Percentiles rank a stretch among this genome's conserved stretches.
Evolutionary conservation across 2,888 invertebrate species (phyloP).

Genomic region (Aphidius colemani): DNA sequence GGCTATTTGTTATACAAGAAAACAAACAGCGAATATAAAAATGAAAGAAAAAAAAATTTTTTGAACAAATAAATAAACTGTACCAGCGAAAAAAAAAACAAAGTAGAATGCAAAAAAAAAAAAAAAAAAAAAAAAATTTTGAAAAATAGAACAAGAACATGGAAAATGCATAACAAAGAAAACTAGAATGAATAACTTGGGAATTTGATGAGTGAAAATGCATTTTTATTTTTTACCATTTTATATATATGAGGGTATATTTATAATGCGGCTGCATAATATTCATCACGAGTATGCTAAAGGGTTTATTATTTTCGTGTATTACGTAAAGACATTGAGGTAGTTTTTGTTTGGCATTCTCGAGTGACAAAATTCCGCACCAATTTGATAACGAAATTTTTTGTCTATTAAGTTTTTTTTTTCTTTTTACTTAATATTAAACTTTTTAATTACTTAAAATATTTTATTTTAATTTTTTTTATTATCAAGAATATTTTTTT

Average conservation of each 20-base stretch:
- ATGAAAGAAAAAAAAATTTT: background rate
- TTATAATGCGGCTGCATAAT: background rate
- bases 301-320: conserved; percentile 24
- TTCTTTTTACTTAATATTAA: no score
- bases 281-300: background rate
- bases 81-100: background rate
- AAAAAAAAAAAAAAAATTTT: no score
- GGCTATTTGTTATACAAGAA: background rate
- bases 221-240: conserved; percentile 12
- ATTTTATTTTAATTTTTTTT: no score
- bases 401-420: no score
- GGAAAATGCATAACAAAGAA: background rate
- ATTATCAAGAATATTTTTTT: no score
- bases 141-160: background rate
- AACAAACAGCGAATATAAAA: background rate
- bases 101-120: background rate
- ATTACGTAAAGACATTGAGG: conserved; percentile 23
- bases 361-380: conserved; percentile 16
- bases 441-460: no score
- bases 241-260: conserved; percentile 4
- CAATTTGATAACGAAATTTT: no score
- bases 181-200: conserved; percentile 3
- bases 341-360: conserved; percentile 26
- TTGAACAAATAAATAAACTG: no score
- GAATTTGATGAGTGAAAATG: conserved; percentile 17